These are phyloP conservation scores for Dryococelus australis DNA, from an alignment of 2,888 invertebrate genomes.

Conservation along the genomic window DNA sequence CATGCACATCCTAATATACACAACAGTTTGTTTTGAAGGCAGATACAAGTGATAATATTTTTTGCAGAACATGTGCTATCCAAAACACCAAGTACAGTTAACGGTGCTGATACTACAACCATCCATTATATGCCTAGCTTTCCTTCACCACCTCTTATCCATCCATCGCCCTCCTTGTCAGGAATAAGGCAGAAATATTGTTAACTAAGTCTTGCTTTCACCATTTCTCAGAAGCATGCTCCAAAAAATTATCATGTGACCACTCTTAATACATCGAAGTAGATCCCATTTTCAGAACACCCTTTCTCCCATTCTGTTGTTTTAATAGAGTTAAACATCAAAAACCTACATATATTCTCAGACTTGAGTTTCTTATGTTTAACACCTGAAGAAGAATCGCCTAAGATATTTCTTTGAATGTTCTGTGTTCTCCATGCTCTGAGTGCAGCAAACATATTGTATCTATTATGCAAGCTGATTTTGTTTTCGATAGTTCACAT, in stretches of 20 bases:
- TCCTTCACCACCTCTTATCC: no score
- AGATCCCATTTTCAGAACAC: no score
- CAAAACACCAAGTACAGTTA: background rate
- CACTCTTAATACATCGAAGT: background rate
- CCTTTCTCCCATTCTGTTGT: background rate
- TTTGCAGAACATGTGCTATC: background rate
- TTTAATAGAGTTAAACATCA: background rate
- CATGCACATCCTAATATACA: slow-evolving; percentile 5
- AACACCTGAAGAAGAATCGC: background rate
- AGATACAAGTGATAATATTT: background rate
- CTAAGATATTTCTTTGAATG: background rate
- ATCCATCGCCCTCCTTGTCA: background rate
- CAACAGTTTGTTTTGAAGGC: background rate
- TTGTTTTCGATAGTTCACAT: background rate
- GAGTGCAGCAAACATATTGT: background rate
- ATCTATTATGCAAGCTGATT: slow-evolving; percentile 20
- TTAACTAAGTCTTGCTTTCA: background rate
- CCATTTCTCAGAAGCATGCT: background rate
- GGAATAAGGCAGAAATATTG: background rate
- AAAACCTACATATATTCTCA: background rate
- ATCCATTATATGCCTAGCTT: background rate
- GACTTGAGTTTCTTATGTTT: background rate
- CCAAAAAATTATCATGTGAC: background rate
- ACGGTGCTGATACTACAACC: background rate
- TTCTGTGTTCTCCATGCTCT: background rate